Conservation (phyloP, 1,140 invertebrate species). For the Drosophila sp. region DNA sequence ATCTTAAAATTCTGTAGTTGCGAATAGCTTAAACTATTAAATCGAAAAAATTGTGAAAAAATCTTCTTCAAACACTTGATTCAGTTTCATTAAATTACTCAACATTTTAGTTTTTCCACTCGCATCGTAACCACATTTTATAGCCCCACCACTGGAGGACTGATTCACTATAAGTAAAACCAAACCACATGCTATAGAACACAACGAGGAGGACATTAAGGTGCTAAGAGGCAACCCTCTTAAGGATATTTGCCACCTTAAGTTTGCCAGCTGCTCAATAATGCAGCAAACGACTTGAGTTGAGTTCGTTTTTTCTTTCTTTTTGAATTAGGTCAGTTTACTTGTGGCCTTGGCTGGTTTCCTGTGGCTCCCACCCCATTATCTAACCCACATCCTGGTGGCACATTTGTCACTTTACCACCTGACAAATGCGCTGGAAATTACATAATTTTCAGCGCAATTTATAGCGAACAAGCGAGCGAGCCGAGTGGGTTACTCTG, state of each 20-base stretch:
- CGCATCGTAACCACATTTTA: neutral
- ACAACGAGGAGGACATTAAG: slow-evolving; percentile 66
- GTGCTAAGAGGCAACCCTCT: slow-evolving; percentile 45
- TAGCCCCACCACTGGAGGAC: neutral
- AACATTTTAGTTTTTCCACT: neutral
- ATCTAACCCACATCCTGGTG: slow-evolving; percentile 44
- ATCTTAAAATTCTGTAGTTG: too few relatives aligned
- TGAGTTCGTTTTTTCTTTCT: neutral
- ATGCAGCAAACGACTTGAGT: slow-evolving; percentile 40
- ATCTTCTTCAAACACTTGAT: too few relatives aligned
- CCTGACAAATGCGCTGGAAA: slow-evolving; percentile 37
- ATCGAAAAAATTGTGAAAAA: too few relatives aligned
- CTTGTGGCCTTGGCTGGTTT: neutral
- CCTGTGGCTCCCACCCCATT: too few relatives aligned
- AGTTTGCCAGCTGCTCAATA: slow-evolving; percentile 47
- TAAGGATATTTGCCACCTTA: slow-evolving; percentile 29
- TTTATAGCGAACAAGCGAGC: slow-evolving; percentile 23
- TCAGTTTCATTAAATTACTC: too few relatives aligned
- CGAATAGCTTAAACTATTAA: too few relatives aligned
- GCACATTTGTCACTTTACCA: slow-evolving; percentile 33
- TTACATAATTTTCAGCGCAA: slow-evolving; percentile 59
- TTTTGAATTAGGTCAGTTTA: slow-evolving; percentile 47
- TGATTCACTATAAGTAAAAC: slow-evolving; percentile 1
- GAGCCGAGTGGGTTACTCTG: slow-evolving; percentile 44
- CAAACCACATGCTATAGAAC: slow-evolving; percentile 39